These are phyloP conservation scores for Rhabditophanes sp. DNA, from an alignment of 2,888 invertebrate genomes.

Conservation along the genomic window DNA sequence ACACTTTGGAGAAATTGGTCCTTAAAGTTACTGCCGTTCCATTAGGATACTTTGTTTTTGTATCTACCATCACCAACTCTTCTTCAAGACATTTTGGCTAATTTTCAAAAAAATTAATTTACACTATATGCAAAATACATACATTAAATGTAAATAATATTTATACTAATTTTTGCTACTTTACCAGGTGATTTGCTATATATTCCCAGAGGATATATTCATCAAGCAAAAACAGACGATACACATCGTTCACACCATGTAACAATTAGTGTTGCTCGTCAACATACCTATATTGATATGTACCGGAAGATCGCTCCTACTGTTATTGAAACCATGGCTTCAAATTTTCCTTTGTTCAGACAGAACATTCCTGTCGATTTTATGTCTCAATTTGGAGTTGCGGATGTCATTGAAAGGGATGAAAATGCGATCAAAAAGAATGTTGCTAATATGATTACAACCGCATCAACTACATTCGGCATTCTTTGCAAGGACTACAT, in stretches of 20 bases:
- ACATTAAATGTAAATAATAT: no score
- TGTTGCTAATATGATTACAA: conserved; percentile 15
- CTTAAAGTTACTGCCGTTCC: no score
- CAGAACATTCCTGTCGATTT: conserved; percentile 1
- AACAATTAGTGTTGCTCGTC: conserved; percentile 78
- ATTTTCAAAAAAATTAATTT: no score
- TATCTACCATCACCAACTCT: no score
- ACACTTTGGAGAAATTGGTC: no score
- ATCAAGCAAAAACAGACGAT: conserved; percentile 44
- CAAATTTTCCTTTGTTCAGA: conserved; percentile 1
- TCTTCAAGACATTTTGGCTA: no score
- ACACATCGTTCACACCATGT: conserved; percentile 76
- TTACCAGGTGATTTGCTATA: conserved; percentile 67
- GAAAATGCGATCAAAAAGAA: conserved; percentile 22
- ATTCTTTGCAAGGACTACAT: conserved; percentile 11
- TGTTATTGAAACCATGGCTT: conserved; percentile 10
- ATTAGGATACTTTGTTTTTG: no score
- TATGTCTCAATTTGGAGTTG: conserved; percentile 1
- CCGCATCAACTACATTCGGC: conserved; percentile 16
- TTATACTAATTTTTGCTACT: no score
- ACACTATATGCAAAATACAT: no score
- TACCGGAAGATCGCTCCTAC: conserved; percentile 55
- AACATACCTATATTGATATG: conserved; percentile 73
- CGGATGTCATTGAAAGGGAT: conserved; percentile 23
- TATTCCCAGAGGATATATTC: conserved; percentile 59